Conservation (phyloP, 1,140 invertebrate genomes). For the Sitobion miscanthi region DNA sequence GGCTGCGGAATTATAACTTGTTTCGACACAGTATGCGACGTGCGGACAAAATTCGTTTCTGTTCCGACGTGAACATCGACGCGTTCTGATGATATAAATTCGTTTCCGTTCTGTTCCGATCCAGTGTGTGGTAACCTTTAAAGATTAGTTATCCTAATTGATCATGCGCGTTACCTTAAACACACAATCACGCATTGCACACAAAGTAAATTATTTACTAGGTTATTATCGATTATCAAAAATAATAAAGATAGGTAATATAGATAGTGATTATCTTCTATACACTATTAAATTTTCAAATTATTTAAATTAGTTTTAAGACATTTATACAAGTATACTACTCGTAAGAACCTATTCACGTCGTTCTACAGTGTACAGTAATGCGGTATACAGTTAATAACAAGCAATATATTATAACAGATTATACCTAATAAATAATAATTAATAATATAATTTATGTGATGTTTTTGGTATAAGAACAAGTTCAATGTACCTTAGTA, state of each 20-base stretch:
- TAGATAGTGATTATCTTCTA: neutral
- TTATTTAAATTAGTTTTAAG: neutral
- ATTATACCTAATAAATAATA: conserved; percentile 4
- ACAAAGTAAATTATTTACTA: too few species aligned
- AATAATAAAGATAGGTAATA: neutral
- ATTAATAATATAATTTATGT: neutral
- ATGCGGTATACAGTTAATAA: neutral
- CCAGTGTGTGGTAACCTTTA: too few species aligned
- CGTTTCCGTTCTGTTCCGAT: too few species aligned
- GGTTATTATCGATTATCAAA: neutral
- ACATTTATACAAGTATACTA: neutral
- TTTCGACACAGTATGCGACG: too few species aligned
- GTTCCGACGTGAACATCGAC: too few species aligned
- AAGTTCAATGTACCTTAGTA: neutral
- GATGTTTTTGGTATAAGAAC: neutral
- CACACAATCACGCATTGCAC: too few species aligned
- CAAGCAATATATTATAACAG: neutral
- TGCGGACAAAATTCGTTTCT: too few species aligned
- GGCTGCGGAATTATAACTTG: too few species aligned
- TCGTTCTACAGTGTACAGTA: neutral
- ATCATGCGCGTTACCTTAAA: too few species aligned
- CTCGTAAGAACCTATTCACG: neutral
- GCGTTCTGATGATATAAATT: too few species aligned
- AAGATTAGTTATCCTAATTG: too few species aligned
- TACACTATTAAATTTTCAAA: neutral